Evolutionary conservation across 2,113 vertebrate species (phyloP), one percentile per base, ranked within the genome.

Genomic region (Ictalurus furcatus): DNA sequence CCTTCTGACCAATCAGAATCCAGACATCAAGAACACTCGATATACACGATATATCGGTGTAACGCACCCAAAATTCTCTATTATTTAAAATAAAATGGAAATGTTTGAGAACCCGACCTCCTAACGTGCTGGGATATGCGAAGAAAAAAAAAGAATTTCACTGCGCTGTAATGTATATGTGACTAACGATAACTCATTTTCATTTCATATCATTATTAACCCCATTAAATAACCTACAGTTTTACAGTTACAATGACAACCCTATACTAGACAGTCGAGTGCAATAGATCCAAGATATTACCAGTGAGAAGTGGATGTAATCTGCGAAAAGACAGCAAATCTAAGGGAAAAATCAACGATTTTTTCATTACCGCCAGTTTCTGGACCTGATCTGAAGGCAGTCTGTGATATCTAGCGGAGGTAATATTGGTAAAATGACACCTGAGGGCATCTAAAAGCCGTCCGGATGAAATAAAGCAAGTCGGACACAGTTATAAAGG

Each of bases 391-490:
- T 78, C 74, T 78, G 23, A 78, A 78, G 74, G 11, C 40, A 78
- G 52, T 79, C 25, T n/a, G 76, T 81, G 52, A 83, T 61, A 25
- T 63, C 58, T 28, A 12, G 34, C 23, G 28, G 23, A 40, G 81
- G 81, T 84, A 84, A 63, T 84, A 84, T 84, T 13, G 78, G 19
- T 84, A 63, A 84, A 84, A 84, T 44, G 34, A 84, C 34, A 63
- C 81, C 81, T 84, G 34, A 44, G 81, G 81, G 81, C 81, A 44
- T 84, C 58, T 28, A 63, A 63, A 63, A 61, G 37, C 58, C 3
- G n/a, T 63, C 63, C 5, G 28, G 59, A 63, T 83, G 81, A 61
- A 83, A 83, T 61, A 40, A 61, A 23, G 58, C 21, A 61, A 14
- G 81, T 17, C 23, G 21, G 56, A 83, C 9, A 37, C 9, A 1